Evolutionary conservation across 35 echinoderm and acorn worm species (phyloP), one percentile per base, ranked within the genome.

Genomic region (Apostichopus californicus): DNA sequence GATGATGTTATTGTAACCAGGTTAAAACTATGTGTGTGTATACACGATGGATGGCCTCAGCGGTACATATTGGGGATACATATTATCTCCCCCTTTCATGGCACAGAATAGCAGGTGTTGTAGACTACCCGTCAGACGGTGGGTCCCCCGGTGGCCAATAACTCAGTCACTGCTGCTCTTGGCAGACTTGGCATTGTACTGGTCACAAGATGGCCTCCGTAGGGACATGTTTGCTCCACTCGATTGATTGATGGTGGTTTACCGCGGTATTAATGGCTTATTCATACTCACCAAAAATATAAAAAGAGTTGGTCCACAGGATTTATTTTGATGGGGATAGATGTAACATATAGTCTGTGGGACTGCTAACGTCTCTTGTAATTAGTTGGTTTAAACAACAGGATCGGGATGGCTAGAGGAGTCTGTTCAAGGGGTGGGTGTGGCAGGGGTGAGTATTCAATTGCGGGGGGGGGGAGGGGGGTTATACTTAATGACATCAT

Each of bases 141-240:
- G 13, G 79, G 79, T 68, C 64, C 79, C 54, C 79, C 28, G 54
- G 52, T 34, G 79, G 79, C 22, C 54, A 26, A 81, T 81, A 81
- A 81, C 25, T 81, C 79, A 81, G 79, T 81, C 79, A 81, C 25
- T 54, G 79, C 15, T 52, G 7, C 25, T 54, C 7, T 81, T 28
- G 20, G 52, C 64, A 68, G 11, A 68, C 18, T 18, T 68, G 25
- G 52, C 15, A 9, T 14, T 54, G 11, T 81, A 81, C n/a, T 79
- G 28, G 25, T 46, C 54, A 9, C 79, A 81, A 81, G 79, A 81
- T 81, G 79, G 79, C 79, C 79, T 81, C 79, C 79, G 20, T 52
- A 4, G 79, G 79, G 79, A 81, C 22, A 52, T 15, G 22, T 81
- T 81, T 81, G 28, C 15, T 5, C 79, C 8, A 28, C 79, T 21